These are phyloP conservation scores for Thumatha senex DNA, from an alignment of 2,888 invertebrate genomes.

Conservation along the genomic window DNA sequence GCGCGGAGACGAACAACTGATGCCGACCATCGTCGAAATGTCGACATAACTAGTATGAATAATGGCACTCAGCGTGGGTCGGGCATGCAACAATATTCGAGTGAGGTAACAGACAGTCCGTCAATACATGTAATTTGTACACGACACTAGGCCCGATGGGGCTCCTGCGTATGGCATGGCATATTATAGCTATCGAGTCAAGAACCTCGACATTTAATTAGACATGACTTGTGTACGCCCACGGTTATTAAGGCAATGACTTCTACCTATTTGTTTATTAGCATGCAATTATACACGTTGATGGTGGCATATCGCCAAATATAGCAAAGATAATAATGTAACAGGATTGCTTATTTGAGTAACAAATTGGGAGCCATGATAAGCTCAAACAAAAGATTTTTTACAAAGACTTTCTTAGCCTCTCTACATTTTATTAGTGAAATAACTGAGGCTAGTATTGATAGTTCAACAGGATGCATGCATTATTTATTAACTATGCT, in stretches of 20 bases:
- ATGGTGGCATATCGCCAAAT: slow-evolving; percentile 22
- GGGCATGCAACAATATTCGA: slow-evolving; percentile 19
- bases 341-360: slow-evolving; percentile 11
- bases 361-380: neutral
- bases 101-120: slow-evolving; percentile 22
- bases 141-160: slow-evolving; percentile 38
- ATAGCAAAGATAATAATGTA: slow-evolving; percentile 24
- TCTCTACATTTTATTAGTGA: too few species aligned
- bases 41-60: slow-evolving; percentile 52
- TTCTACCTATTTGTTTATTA: slow-evolving; percentile 70
- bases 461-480: too few species aligned
- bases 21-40: slow-evolving; percentile 40
- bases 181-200: slow-evolving; percentile 52
- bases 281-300: slow-evolving; percentile 51
- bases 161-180: slow-evolving; percentile 31
- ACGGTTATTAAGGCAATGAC: slow-evolving; percentile 66
- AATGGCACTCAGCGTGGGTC: slow-evolving; percentile 44
- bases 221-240: slow-evolving; percentile 73
- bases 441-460: neutral
- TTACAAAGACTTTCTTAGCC: neutral
- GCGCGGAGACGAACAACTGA: slow-evolving; percentile 46
- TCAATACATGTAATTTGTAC: slow-evolving; percentile 43
- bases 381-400: neutral
- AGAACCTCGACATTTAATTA: slow-evolving; percentile 76
- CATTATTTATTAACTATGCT: too few species aligned